A percentile compares a stretch with the other conserved stretches of the same genome.
Conservation (phyloP, 2,113 vertebrate genomes). For the Salvator merianae region DNA sequence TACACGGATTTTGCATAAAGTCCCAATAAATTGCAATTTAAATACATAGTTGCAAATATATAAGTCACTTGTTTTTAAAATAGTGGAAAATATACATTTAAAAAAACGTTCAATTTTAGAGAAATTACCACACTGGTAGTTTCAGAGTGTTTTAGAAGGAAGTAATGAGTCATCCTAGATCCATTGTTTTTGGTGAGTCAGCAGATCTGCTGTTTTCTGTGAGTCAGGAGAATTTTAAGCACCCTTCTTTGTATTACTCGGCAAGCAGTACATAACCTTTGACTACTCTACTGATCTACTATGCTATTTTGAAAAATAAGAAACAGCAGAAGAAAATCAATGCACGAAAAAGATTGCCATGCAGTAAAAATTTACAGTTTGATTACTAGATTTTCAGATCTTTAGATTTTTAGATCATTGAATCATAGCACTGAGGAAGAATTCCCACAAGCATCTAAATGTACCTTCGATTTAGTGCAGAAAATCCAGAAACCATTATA, state of each 20-base stretch:
- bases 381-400: conserved; percentile 20
- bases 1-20: not conserved
- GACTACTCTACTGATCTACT: conserved; percentile 15
- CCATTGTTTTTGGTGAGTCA: conserved; percentile 40
- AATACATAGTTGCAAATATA: not conserved
- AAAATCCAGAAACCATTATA: too few species aligned
- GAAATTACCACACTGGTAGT: conserved; percentile 20
- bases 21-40: not conserved
- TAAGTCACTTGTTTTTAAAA: conserved; percentile 9
- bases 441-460: not conserved
- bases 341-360: not conserved
- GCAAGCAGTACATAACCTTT: conserved; percentile 23
- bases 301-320: not conserved
- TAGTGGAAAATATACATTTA: not conserved
- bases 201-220: conserved; percentile 37
- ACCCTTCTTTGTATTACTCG: conserved; percentile 27
- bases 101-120: not conserved
- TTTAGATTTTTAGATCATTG: not conserved
- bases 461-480: not conserved
- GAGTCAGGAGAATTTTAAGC: conserved; percentile 54
- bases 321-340: conserved; percentile 20
- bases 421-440: not conserved
- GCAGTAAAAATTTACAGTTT: conserved; percentile 11
- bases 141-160: conserved; percentile 6
- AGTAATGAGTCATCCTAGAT: conserved; percentile 52